A percentile compares a stretch with the other conserved stretches of the same genome.
phyloP scores from a whole-genome alignment of 1,140 invertebrate genomes.

The Aphaenogaster rudis region DNA sequence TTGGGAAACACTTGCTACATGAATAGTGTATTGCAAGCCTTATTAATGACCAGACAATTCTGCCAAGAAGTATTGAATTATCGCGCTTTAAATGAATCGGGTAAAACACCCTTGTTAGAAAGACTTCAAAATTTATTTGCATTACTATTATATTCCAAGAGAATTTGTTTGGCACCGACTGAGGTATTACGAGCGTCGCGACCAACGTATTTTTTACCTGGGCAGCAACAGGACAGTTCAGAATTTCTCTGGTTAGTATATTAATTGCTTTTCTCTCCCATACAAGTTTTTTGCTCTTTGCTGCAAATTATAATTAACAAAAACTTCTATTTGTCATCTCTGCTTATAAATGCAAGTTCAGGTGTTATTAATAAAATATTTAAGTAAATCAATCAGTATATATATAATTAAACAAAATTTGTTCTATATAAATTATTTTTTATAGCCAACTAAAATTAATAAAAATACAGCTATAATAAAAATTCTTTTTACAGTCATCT shows the following conservation, averaged over 20 bases:
- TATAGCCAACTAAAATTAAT: too few relatives aligned
- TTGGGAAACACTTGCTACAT: conserved; percentile 96
- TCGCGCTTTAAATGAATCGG: conserved; percentile 68
- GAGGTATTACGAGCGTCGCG: conserved; percentile 90
- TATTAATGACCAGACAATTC: conserved; percentile 93
- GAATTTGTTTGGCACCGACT: conserved; percentile 89
- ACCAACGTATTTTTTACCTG: conserved; percentile 92
- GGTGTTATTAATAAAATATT: conserved; percentile 27
- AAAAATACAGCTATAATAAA: background rate
- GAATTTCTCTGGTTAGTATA: conserved; percentile 92
- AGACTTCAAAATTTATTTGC: conserved; percentile 92
- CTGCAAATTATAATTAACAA: background rate
- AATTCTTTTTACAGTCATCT: conserved; percentile 85
- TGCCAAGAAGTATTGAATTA: conserved; percentile 86
- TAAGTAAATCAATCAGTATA: background rate
- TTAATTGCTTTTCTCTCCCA: background rate
- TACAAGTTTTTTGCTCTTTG: conserved; percentile 12
- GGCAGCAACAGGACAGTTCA: conserved; percentile 95
- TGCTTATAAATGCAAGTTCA: conserved; percentile 13
- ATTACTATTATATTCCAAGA: conserved; percentile 90
- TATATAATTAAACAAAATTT: too few relatives aligned
- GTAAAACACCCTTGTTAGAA: conserved; percentile 88
- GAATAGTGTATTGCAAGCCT: conserved; percentile 94
- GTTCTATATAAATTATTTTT: background rate
- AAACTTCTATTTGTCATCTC: background rate